A percentile compares a stretch with the other conserved stretches of the same genome.
phyloP scores from a whole-genome alignment of 2,888 invertebrate species.

The Drosophila colorata region DNA sequence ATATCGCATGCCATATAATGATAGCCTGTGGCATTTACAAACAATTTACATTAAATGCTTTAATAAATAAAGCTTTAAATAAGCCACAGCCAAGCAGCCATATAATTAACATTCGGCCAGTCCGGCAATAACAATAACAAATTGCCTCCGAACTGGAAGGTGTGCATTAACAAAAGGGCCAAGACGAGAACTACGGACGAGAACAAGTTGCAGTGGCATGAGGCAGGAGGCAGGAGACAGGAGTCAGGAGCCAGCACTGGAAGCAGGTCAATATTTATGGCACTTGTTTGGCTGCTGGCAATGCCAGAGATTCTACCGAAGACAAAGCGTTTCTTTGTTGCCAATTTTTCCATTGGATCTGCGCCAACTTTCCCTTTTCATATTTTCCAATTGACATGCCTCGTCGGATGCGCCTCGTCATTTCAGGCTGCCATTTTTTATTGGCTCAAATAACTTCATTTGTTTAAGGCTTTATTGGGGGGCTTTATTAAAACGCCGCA shows the following conservation, averaged over 20 bases:
- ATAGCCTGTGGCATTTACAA: conserved; percentile 73
- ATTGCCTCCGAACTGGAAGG: conserved; percentile 60
- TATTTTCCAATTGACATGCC: conserved; percentile 52
- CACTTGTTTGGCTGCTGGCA: conserved; percentile 52
- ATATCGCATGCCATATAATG: conserved; percentile 65
- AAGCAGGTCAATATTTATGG: conserved; percentile 65
- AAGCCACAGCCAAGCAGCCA: conserved; percentile 57
- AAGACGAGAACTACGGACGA: too few relatives aligned
- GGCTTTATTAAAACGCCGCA: conserved; percentile 53
- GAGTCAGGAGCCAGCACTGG: not conserved
- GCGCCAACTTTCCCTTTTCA: conserved; percentile 66
- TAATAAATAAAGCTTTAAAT: conserved; percentile 78
- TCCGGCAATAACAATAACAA: conserved; percentile 68
- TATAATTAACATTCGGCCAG: conserved; percentile 62
- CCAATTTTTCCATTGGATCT: conserved; percentile 23
- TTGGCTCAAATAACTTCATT: conserved; percentile 77
- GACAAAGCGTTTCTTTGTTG: conserved; percentile 9
- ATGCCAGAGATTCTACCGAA: conserved; percentile 20
- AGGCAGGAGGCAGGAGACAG: conserved; percentile 1
- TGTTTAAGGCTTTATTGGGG: conserved; percentile 73
- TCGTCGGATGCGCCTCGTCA: conserved; percentile 49
- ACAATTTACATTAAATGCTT: conserved; percentile 81
- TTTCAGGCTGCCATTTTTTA: conserved; percentile 63
- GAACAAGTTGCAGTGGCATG: conserved; percentile 36
- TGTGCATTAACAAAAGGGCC: conserved; percentile 66